phyloP scores from a whole-genome alignment of 2,888 invertebrate genomes.

The Drosophila phalerata region DNA sequence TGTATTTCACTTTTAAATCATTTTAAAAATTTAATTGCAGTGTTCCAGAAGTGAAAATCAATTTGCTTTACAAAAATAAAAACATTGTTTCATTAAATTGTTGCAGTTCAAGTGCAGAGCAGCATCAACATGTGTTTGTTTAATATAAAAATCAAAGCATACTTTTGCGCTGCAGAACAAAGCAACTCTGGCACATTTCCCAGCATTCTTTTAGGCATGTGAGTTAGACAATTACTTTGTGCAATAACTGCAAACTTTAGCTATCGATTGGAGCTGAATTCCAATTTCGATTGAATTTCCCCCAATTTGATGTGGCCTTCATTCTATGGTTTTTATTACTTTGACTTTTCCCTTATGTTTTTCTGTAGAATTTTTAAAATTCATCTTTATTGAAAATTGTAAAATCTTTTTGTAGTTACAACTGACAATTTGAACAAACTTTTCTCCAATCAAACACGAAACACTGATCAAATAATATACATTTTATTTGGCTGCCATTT shows the following conservation, averaged over 20 bases:
- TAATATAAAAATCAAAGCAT: too few relatives aligned
- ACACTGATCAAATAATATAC: conserved; percentile 26
- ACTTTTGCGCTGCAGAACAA: too few relatives aligned
- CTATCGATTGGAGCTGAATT: neutral
- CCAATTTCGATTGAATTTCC: neutral
- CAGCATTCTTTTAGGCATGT: neutral
- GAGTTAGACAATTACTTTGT: neutral
- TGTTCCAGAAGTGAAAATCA: too few relatives aligned
- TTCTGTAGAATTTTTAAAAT: too few relatives aligned
- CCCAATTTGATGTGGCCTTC: neutral
- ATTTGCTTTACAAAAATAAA: too few relatives aligned
- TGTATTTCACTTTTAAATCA: neutral
- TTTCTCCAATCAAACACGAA: neutral
- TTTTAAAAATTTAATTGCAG: too few relatives aligned
- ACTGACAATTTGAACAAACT: neutral
- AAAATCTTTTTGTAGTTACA: neutral
- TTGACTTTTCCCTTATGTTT: neutral
- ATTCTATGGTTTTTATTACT: neutral
- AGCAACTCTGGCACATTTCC: too few relatives aligned
- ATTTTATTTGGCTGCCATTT: conserved; percentile 67
- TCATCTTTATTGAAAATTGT: neutral
- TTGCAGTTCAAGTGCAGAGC: too few relatives aligned
- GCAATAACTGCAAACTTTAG: neutral
- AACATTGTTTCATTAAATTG: too few relatives aligned
- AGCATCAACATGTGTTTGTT: too few relatives aligned